Conservation (phyloP, 2,888 invertebrate genomes). For the Lacanobia oleracea region DNA sequence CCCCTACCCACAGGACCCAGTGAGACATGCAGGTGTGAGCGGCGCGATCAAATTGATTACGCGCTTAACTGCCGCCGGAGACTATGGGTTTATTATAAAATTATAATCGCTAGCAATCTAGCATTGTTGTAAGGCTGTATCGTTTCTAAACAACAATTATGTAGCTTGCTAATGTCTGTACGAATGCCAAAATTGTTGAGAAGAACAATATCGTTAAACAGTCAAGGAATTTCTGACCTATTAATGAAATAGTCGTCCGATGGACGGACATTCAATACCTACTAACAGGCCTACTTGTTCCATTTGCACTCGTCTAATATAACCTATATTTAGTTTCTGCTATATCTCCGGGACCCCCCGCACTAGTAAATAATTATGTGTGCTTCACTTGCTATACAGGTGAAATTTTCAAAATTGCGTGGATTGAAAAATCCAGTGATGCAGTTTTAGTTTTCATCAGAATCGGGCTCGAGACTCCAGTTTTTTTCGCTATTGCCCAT, state of each 20-base stretch:
- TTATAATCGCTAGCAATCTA: conserved; percentile 24
- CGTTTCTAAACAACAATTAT: conserved; percentile 24
- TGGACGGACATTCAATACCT: conserved; percentile 13
- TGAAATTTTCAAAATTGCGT: no score
- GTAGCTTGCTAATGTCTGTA: conserved; percentile 17
- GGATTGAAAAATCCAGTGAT: no score
- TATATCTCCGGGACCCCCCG: not conserved
- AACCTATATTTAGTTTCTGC: not conserved
- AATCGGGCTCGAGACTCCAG: no score
- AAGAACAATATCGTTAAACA: conserved; percentile 19
- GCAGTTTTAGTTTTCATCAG: no score
- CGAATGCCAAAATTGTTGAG: conserved; percentile 20
- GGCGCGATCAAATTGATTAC: conserved; percentile 62
- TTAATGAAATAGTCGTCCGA: conserved; percentile 3
- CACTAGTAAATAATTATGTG: not conserved
- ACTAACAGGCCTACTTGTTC: conserved; percentile 7
- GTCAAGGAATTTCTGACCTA: conserved; percentile 25
- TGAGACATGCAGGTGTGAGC: conserved; percentile 62
- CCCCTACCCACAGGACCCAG: conserved; percentile 38
- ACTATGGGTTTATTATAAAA: conserved; percentile 44
- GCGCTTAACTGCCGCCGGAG: conserved; percentile 42
- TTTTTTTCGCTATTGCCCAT: no score
- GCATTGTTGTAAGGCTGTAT: conserved; percentile 21
- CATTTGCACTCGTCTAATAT: not conserved
- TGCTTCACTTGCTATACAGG: not conserved